Evolutionary conservation across 2,797 vertebrate genomes (phyloP), one percentile per base, ranked within the genome.

Genomic region (Nannoperca australis): DNA sequence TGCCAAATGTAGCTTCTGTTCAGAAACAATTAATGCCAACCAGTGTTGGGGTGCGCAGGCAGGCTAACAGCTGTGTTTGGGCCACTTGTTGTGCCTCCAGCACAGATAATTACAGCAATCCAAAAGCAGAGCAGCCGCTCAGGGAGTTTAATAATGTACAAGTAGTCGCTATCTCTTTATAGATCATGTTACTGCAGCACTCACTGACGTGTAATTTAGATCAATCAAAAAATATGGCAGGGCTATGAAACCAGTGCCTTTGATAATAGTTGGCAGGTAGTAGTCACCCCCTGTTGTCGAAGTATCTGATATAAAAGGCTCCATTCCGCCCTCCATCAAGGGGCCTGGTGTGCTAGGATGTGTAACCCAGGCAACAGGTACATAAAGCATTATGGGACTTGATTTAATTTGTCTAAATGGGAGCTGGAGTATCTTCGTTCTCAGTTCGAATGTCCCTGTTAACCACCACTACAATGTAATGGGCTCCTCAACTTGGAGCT

Each of bases 61-160:
- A 93, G 94, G 87, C 93, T 92, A 93, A 93, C 95, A 96, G 94
- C 95, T 96, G 94, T 95, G 94, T 95, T 95, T 95, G 92, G 93
- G 92, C 94, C 94, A 94, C 94, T 96, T 95, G 95, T 95, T 95
- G 93, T 93, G 93, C 92, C 93, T 95, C 94, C 93, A 92, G 92
- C 90, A 91, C 91, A 70, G 90, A 93, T 96, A 95, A 96, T 96
- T 96, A 95, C 91, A 91, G 93, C 94, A 94, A 95, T 96, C 92
- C 89, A 95, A 94, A 95, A 95, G 94, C 94, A 94, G 94, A 94
- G 93, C 92, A 91, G 92, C 91, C 89, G 91, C 91, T 94, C 93
- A 42, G 92, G 93, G 95, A 95, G 95, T 94, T 95, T 95, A 95
- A 95, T 95, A 94, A 95, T 94, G 91, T 92, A 95, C 93, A 94